Percentiles rank a stretch among this genome's conserved stretches.
Conservation (phyloP, 2,888 invertebrate genomes). For the Temnothorax rugatulus region DNA sequence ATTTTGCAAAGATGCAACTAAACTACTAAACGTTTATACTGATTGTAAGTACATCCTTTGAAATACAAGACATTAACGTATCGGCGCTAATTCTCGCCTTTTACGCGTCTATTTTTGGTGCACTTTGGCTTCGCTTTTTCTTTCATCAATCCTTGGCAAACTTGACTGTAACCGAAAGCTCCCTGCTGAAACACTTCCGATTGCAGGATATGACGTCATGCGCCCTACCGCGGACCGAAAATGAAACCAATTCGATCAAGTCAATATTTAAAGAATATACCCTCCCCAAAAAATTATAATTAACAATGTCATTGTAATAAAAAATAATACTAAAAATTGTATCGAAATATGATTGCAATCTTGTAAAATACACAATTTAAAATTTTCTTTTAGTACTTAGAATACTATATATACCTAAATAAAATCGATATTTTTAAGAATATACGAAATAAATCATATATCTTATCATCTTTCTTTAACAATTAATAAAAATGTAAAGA, state of each 20-base stretch:
- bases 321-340: too few relatives aligned
- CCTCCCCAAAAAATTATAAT: conserved; percentile 40
- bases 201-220: conserved; percentile 69
- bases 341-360: too few relatives aligned
- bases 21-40: background rate
- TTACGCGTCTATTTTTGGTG: conserved; percentile 16
- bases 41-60: background rate
- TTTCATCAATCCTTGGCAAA: conserved; percentile 39
- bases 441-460: too few relatives aligned
- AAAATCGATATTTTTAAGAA: too few relatives aligned
- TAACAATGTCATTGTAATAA: background rate
- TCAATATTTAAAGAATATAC: conserved; percentile 66
- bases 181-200: conserved; percentile 63
- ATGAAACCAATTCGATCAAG: conserved; percentile 58
- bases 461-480: too few relatives aligned
- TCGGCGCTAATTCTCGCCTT: background rate
- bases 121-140: conserved; percentile 37
- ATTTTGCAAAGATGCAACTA: background rate
- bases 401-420: too few relatives aligned
- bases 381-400: too few relatives aligned
- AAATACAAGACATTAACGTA: background rate
- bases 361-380: too few relatives aligned
- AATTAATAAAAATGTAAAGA: too few relatives aligned
- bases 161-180: conserved; percentile 58
- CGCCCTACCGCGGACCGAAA: conserved; percentile 31